phyloP scores from a whole-genome alignment of 2,888 invertebrate genomes.

The Eledona agricola region DNA sequence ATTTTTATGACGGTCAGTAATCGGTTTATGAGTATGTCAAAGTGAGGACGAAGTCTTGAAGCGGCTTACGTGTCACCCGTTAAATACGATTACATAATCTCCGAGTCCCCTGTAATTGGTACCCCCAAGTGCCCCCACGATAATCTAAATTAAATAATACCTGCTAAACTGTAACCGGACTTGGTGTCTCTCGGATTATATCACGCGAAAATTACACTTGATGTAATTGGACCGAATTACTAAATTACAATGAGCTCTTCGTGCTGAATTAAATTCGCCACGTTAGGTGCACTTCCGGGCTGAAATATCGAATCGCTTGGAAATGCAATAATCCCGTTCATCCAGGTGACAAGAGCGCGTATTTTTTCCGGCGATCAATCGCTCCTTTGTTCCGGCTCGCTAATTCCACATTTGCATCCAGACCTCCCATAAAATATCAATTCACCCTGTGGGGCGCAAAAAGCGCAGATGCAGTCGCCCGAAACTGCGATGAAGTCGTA shows the following conservation, averaged over 20 bases:
- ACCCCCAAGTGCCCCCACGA: constrained; percentile 53
- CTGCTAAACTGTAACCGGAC: constrained; percentile 49
- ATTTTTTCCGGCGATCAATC: no score
- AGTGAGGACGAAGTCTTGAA: no score
- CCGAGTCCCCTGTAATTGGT: constrained; percentile 57
- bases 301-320: constrained; percentile 1
- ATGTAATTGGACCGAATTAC: constrained; percentile 33
- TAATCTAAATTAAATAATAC: constrained; percentile 60
- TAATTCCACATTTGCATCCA: no score
- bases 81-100: constrained; percentile 59
- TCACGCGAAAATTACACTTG: constrained; percentile 31
- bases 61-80: constrained; percentile 57
- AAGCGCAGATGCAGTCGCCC: constrained; percentile 15
- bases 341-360: no score
- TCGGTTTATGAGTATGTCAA: no score
- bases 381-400: no score
- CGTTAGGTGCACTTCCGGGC: constrained; percentile 11
- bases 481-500: constrained; percentile 28
- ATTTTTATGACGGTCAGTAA: no score
- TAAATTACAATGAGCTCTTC: constrained; percentile 29
- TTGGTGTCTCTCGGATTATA: constrained; percentile 34
- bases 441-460: constrained; percentile 1
- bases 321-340: no score
- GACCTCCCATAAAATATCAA: no score
- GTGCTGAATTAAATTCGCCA: constrained; percentile 17